Conservation (phyloP, 2,113 vertebrate genomes). For the Ibidorhyncha struthersii region DNA sequence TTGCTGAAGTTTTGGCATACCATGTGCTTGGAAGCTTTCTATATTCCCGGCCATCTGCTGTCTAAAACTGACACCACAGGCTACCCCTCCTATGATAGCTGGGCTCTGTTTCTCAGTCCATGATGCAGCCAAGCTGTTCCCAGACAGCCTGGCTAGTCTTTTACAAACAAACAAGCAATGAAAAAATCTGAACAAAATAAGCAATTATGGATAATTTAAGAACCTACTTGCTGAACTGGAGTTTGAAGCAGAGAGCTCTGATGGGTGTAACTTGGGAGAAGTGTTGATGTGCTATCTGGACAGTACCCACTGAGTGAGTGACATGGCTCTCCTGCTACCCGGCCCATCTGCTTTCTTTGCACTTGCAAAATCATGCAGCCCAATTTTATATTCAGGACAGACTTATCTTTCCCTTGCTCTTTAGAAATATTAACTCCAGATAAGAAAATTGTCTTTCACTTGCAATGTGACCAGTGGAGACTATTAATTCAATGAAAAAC, state of each 20-base stretch:
- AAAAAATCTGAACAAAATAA: conserved; percentile 24
- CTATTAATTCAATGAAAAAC: not conserved
- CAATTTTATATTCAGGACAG: conserved; percentile 23
- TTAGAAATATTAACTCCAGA: not conserved
- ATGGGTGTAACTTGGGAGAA: not conserved
- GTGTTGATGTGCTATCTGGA: conserved; percentile 54
- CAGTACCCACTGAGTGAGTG: conserved; percentile 24
- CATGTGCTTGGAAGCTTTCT: conserved; percentile 49
- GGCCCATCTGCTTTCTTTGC: conserved; percentile 54
- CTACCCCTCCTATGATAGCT: not conserved
- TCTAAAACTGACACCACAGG: conserved; percentile 7
- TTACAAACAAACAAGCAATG: conserved; percentile 31
- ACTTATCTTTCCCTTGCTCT: not conserved
- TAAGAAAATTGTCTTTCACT: not conserved
- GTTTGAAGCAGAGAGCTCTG: not conserved
- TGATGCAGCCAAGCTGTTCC: conserved; percentile 64
- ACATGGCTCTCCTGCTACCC: not conserved
- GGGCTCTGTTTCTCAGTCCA: not conserved
- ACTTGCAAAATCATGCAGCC: conserved; percentile 24
- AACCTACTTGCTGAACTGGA: not conserved
- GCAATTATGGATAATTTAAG: conserved; percentile 38
- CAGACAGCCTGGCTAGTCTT: conserved; percentile 49
- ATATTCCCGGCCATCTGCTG: conserved; percentile 48
- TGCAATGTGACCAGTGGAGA: not conserved
- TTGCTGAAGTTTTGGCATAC: conserved; percentile 34